Conservation (phyloP, 2,113 vertebrate genomes). For the Fregetta grallaria region DNA sequence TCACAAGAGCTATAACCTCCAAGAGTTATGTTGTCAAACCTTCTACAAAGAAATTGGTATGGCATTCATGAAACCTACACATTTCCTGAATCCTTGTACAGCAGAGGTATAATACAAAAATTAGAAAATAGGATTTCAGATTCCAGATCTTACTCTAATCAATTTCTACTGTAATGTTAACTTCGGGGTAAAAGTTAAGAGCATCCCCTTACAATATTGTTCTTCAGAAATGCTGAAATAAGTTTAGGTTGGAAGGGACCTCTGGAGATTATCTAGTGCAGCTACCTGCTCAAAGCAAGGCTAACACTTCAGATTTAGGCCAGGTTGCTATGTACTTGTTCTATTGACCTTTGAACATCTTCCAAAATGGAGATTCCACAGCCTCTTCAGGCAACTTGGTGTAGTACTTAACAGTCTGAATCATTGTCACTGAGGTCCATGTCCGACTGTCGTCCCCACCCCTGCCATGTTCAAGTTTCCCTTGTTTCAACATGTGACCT, state of each 20-base stretch:
- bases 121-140: neutral
- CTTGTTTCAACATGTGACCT: neutral
- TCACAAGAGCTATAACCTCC: neutral
- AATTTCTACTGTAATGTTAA: neutral
- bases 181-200: neutral
- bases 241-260: neutral
- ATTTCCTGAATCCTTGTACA: neutral
- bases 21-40: neutral
- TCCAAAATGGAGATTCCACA: neutral
- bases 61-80: neutral
- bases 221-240: neutral
- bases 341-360: neutral
- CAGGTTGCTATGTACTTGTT: neutral
- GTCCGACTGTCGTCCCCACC: rapidly evolving
- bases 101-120: neutral
- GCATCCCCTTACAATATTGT: neutral
- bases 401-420: neutral
- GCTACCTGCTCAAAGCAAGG: neutral
- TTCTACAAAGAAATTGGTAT: neutral
- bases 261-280: neutral
- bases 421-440: too few species aligned
- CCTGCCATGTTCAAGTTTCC: neutral
- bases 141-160: neutral
- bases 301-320: neutral
- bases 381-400: neutral